phyloP scores from a whole-genome alignment of 2,113 vertebrate species.

The Podocnemis expansa region DNA sequence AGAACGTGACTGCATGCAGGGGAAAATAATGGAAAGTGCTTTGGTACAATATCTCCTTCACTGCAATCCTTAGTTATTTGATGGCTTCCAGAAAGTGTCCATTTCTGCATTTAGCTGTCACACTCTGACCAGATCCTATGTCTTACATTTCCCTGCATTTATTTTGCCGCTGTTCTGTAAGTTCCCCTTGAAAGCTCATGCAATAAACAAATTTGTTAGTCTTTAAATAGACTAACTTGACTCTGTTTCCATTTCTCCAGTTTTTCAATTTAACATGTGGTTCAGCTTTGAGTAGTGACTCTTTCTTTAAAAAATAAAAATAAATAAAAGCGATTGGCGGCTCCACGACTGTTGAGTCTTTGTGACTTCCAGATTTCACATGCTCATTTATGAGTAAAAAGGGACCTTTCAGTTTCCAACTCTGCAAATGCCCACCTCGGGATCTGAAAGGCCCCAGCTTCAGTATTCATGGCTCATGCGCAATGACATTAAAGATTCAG shows the following conservation, averaged over 20 bases:
- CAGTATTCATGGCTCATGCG: background rate
- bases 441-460: background rate
- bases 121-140: too few relatives aligned
- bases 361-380: background rate
- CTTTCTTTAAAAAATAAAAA: too few relatives aligned
- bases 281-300: background rate
- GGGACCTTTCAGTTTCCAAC: background rate
- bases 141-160: too few relatives aligned
- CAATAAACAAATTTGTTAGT: too few relatives aligned
- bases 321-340: background rate
- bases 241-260: too few relatives aligned
- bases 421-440: background rate
- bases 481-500: background rate
- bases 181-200: too few relatives aligned
- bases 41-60: background rate
- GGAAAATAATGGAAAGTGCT: conserved; percentile 22
- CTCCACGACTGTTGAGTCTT: background rate
- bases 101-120: too few relatives aligned
- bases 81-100: background rate
- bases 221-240: too few relatives aligned
- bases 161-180: too few relatives aligned
- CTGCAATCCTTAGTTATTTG: background rate
- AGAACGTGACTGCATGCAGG: background rate
- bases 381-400: background rate
- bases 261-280: background rate